Evolutionary conservation across 2,797 vertebrate species (phyloP), one percentile per base, ranked within the genome.

Genomic region (Huso huso): DNA sequence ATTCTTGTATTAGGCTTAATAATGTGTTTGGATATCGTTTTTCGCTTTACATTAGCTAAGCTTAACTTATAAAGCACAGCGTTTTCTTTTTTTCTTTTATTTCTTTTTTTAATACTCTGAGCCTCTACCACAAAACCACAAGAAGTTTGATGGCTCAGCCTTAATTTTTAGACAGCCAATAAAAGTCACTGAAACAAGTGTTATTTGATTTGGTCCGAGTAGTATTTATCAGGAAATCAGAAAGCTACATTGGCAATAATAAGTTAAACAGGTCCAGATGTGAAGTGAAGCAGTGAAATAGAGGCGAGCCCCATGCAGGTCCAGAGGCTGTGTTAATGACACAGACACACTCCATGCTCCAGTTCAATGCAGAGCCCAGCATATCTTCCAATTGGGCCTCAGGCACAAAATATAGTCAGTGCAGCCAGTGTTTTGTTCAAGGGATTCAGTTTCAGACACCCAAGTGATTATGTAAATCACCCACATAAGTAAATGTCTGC

Each of bases 181-280:
- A 90, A 88, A 83, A 77, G 73, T 80, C 74, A 69, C 79, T 83
- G 83, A 87, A 89, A 89, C 86, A 90, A 90, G 89, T 88, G 85
- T 78, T 88, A 78, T 90, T 89, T 91, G 82, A 90, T 90, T 90
- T 87, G 85, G 84, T 86, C 85, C 82, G 80, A 84, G 77, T 82
- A 74, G 79, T 82, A 83, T 89, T 88, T 89, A 89, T 88, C 84
- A 83, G 86, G 86, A 91, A 91, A 88, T 90, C 87, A 86, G 84
- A 80, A 86, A 84, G 79, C 81, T 74, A 83, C 80, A 75, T 89
- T 89, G 89, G 84, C 84, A 88, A 87, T 89, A 83, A 77, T 74
- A 83, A 84, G 82, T 86, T 90, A 88, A 92, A 79, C 75, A 84
- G 81, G 76, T 81, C 81, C 87, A 90, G 87, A 90, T 89, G 87